phyloP scores from a whole-genome alignment of 2,888 invertebrate species.

The Drosophila mulleri region DNA sequence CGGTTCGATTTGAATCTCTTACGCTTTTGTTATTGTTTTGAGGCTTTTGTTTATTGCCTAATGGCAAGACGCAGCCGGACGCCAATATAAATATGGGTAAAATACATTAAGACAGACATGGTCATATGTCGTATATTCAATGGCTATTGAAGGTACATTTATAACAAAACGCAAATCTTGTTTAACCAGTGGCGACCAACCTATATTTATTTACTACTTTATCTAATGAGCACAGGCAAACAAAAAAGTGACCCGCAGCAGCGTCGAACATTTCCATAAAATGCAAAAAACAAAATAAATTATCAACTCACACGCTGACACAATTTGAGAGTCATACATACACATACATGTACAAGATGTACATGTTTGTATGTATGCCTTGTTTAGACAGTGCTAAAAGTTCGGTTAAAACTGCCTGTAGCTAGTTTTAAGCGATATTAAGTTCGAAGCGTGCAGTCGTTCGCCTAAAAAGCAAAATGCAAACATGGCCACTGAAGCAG shows the following conservation, averaged over 20 bases:
- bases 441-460: slow-evolving; percentile 40
- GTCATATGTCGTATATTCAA: slow-evolving; percentile 16
- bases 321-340: slow-evolving; percentile 1
- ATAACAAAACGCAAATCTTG: slow-evolving; percentile 56
- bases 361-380: slow-evolving; percentile 16
- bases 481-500: slow-evolving; percentile 53
- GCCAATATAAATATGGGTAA: slow-evolving; percentile 37
- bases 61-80: slow-evolving; percentile 19
- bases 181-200: slow-evolving; percentile 53
- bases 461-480: slow-evolving; percentile 41
- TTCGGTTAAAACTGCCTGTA: slow-evolving; percentile 71
- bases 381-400: slow-evolving; percentile 40
- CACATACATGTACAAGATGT: not conserved
- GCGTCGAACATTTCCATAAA: slow-evolving; percentile 36
- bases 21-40: slow-evolving; percentile 20
- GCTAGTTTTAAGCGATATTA: slow-evolving; percentile 66
- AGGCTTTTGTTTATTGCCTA: slow-evolving; percentile 22
- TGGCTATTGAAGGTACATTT: not conserved
- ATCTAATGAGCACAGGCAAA: slow-evolving; percentile 41
- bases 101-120: slow-evolving; percentile 46
- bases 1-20: slow-evolving; percentile 10
- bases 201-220: slow-evolving; percentile 58
- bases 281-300: slow-evolving; percentile 6
- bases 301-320: slow-evolving; percentile 22
- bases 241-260: slow-evolving; percentile 40